phyloP scores from a whole-genome alignment of 2,888 invertebrate genomes.

The Pristionchus arcanus region DNA sequence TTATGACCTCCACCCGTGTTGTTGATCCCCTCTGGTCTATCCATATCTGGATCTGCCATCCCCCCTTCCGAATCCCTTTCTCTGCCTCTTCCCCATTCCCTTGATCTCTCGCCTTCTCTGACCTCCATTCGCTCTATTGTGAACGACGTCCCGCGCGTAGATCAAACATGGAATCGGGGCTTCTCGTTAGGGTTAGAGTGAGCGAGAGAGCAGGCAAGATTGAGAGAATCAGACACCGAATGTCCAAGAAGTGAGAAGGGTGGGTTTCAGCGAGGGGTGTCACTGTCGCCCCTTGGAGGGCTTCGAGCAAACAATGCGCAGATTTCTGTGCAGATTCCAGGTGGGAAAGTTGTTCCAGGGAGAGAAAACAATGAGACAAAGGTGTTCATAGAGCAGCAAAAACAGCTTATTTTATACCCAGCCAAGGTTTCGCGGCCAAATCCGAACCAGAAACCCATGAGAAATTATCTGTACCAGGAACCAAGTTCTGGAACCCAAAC shows the following conservation, averaged over 20 bases:
- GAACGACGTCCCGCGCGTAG: not conserved
- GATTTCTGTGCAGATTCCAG: no score
- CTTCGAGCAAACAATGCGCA: no score
- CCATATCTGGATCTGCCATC: not conserved
- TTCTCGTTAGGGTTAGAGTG: not conserved
- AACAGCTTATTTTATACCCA: not conserved
- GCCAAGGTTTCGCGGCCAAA: no score
- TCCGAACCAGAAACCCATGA: no score
- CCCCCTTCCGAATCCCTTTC: not conserved
- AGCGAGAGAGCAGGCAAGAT: not conserved
- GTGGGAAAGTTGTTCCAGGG: not conserved
- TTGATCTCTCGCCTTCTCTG: not conserved
- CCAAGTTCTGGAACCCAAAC: no score
- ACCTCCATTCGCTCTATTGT: not conserved
- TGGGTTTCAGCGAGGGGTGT: not conserved
- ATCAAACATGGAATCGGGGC: slow-evolving; percentile 44
- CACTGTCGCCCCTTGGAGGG: not conserved
- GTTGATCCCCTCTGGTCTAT: not conserved
- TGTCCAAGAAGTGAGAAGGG: slow-evolving; percentile 7
- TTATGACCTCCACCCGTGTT: not conserved
- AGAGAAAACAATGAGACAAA: not conserved
- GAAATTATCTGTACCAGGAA: no score
- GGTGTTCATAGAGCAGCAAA: not conserved
- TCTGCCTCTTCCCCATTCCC: not conserved
- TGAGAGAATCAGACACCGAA: not conserved